These are phyloP conservation scores for Eristalis arbustorum DNA, from an alignment of 2,888 invertebrate species.

Conservation along the genomic window DNA sequence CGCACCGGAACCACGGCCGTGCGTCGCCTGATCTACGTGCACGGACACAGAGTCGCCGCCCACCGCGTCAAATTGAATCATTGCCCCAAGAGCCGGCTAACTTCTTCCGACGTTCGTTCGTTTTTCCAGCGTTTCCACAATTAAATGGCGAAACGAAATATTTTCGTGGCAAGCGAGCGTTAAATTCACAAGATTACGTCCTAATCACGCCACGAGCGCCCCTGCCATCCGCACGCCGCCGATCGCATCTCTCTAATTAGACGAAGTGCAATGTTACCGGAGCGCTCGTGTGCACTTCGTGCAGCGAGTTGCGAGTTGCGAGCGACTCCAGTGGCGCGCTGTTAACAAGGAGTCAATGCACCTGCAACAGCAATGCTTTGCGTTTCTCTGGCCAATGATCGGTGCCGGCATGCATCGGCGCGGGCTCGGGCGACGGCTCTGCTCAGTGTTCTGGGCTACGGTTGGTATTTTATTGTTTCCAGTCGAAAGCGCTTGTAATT, in stretches of 20 bases:
- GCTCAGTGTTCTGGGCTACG: conserved; percentile 37
- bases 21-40: conserved; percentile 32
- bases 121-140: conserved; percentile 37
- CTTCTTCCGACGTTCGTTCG: conserved; percentile 22
- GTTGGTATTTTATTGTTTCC: conserved; percentile 35
- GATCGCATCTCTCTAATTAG: conserved; percentile 45
- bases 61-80: conserved; percentile 20
- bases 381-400: conserved; percentile 37
- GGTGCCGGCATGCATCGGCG: not conserved
- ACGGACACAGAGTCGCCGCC: not conserved
- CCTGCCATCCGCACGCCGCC: not conserved
- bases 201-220: conserved; percentile 48
- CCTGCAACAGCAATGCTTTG: conserved; percentile 27
- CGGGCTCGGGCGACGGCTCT: not conserved
- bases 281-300: not conserved
- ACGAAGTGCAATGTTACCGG: conserved; percentile 58
- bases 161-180: conserved; percentile 57
- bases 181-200: conserved; percentile 60
- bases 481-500: conserved; percentile 44
- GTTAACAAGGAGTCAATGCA: conserved; percentile 62
- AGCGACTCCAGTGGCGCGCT: not conserved
- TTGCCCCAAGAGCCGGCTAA: conserved; percentile 15
- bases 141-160: conserved; percentile 58
- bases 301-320: not conserved
- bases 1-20: conserved; percentile 61